A percentile compares a stretch with the other conserved stretches of the same genome.
Evolutionary conservation across 2,113 vertebrate genomes (phyloP).

Genomic region (Antigone vipio): DNA sequence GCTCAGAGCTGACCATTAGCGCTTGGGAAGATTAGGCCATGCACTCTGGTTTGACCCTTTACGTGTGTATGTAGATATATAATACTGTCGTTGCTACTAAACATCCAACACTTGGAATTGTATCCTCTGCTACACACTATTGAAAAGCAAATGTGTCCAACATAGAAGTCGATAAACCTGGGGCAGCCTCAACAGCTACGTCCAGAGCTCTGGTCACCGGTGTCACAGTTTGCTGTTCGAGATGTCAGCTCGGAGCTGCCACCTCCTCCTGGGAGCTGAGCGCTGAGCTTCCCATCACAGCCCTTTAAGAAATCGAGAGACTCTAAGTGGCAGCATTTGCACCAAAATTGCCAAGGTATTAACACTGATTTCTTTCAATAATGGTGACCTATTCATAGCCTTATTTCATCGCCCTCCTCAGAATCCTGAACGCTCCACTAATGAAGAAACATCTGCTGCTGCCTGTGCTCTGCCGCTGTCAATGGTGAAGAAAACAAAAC

Average conservation of each 20-base stretch:
- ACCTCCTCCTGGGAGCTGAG: neutral
- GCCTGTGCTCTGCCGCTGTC: neutral
- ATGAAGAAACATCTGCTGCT: neutral
- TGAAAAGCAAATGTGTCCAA: neutral
- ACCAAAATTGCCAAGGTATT: neutral
- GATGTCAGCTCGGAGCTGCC: neutral
- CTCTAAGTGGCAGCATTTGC: neutral
- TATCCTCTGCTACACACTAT: neutral
- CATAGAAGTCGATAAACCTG: neutral
- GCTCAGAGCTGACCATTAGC: neutral
- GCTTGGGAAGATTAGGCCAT: neutral
- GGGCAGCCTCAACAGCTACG: neutral
- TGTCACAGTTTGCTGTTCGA: neutral
- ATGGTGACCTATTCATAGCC: neutral
- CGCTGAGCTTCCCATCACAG: neutral
- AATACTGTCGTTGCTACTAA: neutral
- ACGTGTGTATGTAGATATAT: rapidly evolving
- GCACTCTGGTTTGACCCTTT: neutral
- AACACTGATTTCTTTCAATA: neutral
- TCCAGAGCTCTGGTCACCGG: neutral
- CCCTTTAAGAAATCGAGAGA: neutral
- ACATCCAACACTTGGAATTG: neutral
- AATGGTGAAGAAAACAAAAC: neutral
- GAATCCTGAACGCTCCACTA: neutral
- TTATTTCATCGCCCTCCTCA: neutral